Percentiles rank a stretch among this genome's conserved stretches.
Conservation (phyloP, 2,888 invertebrate genomes). For the Nephrotoma appendiculata region DNA sequence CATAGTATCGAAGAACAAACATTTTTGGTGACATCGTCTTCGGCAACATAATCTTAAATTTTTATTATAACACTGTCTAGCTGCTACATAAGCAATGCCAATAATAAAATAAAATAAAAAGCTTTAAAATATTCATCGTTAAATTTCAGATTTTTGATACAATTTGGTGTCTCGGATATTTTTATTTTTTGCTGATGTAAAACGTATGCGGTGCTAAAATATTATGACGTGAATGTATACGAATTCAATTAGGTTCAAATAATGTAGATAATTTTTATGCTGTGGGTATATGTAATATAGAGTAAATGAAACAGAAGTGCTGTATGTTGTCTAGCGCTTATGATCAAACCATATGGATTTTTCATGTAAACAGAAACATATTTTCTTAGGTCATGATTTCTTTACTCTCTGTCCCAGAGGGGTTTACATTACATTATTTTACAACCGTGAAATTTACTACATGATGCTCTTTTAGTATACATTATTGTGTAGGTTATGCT, state of each 20-base stretch:
- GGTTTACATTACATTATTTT: not conserved
- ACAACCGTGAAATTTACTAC: not conserved
- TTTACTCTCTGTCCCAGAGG: not conserved
- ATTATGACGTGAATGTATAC: not conserved
- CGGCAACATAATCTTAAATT: not conserved
- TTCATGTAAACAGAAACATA: not conserved
- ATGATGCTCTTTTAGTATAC: not conserved
- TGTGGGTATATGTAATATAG: not conserved
- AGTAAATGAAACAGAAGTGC: not conserved
- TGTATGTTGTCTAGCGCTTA: not conserved
- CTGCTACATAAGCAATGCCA: not conserved
- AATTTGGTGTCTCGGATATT: not conserved
- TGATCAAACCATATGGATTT: not conserved
- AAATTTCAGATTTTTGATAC: not conserved
- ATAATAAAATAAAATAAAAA: not conserved
- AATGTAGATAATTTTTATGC: not conserved
- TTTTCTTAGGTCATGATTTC: not conserved
- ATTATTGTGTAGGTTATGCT: not conserved
- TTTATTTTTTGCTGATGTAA: not conserved
- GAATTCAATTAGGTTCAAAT: not conserved
- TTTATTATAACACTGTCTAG: not conserved
- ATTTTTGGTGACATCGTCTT: not conserved
- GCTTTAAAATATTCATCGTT: not conserved
- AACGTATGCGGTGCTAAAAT: not conserved
- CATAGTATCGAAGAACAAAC: not conserved